A percentile compares a stretch with the other conserved stretches of the same genome.
Conservation (phyloP, 2,888 invertebrate species). For the Hypsopygia costalis region DNA sequence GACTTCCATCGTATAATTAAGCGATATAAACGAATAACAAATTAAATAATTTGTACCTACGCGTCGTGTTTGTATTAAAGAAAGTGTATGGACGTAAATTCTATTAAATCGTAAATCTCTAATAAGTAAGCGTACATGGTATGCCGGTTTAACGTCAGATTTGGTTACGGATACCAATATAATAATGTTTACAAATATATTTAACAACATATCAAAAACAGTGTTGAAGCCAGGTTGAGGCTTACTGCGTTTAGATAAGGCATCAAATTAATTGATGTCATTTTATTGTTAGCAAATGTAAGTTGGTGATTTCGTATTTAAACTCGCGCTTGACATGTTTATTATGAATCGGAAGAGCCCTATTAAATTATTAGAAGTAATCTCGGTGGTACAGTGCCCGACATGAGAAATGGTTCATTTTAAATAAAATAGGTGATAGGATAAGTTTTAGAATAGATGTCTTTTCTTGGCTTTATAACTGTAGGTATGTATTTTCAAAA, state of each 20-base stretch:
- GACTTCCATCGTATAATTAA: conserved; percentile 55
- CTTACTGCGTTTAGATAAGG: conserved; percentile 21
- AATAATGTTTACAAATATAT: conserved; percentile 44
- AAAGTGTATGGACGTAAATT: conserved; percentile 60
- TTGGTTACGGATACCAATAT: conserved; percentile 64
- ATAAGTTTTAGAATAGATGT: no score
- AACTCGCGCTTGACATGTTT: conserved; percentile 70
- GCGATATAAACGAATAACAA: conserved; percentile 60
- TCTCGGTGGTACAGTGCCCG: conserved; percentile 41
- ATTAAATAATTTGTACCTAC: conserved; percentile 69
- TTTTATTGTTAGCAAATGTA: conserved; percentile 23
- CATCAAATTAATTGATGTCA: conserved; percentile 18
- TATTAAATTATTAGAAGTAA: conserved; percentile 76
- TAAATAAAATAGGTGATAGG: no score
- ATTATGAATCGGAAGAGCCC: conserved; percentile 71
- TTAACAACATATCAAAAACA: background rate
- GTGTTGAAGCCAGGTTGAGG: background rate
- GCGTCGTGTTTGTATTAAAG: conserved; percentile 68
- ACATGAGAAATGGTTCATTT: background rate
- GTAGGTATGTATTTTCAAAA: no score
- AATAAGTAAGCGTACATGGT: conserved; percentile 62
- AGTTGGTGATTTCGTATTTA: conserved; percentile 57
- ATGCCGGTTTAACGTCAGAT: conserved; percentile 69
- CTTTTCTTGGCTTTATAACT: no score
- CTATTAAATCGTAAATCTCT: conserved; percentile 68